Conservation (phyloP, 2,797 vertebrate genomes). For the Balearica regulorum region DNA sequence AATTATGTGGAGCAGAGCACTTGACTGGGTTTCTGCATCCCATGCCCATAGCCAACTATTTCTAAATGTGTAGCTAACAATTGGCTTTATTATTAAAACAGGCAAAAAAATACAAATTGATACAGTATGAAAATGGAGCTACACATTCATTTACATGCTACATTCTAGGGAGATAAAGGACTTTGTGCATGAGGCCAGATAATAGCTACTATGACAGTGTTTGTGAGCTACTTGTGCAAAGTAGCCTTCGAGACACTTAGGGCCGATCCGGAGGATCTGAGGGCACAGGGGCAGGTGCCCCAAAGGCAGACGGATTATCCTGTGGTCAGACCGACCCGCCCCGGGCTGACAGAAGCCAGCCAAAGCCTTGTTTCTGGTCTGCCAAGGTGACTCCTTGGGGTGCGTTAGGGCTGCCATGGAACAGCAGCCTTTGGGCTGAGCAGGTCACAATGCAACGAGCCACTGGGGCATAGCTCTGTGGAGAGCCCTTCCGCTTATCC, state of each 20-base stretch:
- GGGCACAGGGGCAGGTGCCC: background rate
- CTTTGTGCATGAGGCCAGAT: background rate
- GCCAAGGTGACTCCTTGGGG: background rate
- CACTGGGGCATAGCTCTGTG: fast-evolving
- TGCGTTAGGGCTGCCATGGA: too few relatives aligned
- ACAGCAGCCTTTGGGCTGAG: background rate
- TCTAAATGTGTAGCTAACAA: background rate
- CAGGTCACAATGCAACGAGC: fast-evolving
- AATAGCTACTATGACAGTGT: background rate
- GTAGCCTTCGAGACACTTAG: background rate
- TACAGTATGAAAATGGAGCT: background rate
- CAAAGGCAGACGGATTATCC: background rate
- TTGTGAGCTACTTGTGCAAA: background rate
- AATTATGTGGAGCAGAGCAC: background rate
- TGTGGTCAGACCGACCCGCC: background rate
- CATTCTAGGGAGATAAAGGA: background rate
- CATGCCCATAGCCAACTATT: background rate
- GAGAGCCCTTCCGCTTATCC: background rate
- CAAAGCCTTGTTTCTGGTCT: background rate
- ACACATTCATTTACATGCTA: fast-evolving
- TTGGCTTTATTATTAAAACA: background rate
- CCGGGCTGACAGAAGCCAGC: background rate
- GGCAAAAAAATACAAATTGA: background rate
- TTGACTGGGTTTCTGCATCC: background rate
- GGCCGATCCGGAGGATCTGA: background rate